These are phyloP conservation scores for Acanthiza pusilla DNA, from an alignment of 2,797 vertebrate genomes.

Conservation along the genomic window DNA sequence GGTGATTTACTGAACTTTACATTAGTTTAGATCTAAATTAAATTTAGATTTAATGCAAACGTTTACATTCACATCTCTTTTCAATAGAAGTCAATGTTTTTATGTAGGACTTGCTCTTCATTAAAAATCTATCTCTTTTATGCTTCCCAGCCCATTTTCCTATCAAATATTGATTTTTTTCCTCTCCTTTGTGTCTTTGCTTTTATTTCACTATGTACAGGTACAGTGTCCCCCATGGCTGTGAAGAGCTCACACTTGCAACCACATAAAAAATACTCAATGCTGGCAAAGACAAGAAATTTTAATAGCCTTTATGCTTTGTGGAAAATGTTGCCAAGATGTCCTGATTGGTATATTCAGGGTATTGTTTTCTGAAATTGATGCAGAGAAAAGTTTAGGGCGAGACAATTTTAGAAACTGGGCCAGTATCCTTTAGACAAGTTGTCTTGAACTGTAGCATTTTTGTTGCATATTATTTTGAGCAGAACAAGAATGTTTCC, in stretches of 20 bases:
- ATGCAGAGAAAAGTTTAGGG: neutral
- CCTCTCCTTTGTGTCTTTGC: neutral
- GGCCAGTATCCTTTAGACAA: neutral
- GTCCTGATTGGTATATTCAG: slow-evolving; percentile 9
- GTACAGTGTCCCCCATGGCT: neutral
- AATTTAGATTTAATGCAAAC: neutral
- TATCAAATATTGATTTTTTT: neutral
- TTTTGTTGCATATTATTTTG: neutral
- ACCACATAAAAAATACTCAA: neutral
- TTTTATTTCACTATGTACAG: neutral
- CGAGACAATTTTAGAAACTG: neutral
- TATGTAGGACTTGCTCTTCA: neutral
- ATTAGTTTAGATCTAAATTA: neutral
- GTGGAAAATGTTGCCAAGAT: slow-evolving; percentile 13
- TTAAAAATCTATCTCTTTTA: neutral
- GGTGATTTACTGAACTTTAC: neutral
- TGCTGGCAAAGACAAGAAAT: neutral
- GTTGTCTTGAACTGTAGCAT: neutral
- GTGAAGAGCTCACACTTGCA: neutral
- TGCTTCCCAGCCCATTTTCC: neutral
- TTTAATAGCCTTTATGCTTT: neutral
- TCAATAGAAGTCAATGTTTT: neutral
- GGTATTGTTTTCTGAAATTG: neutral
- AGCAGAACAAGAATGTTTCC: neutral
- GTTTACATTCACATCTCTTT: neutral